Evolutionary conservation across 2,113 vertebrate species (phyloP).

Genomic region (Rhea pennata): DNA sequence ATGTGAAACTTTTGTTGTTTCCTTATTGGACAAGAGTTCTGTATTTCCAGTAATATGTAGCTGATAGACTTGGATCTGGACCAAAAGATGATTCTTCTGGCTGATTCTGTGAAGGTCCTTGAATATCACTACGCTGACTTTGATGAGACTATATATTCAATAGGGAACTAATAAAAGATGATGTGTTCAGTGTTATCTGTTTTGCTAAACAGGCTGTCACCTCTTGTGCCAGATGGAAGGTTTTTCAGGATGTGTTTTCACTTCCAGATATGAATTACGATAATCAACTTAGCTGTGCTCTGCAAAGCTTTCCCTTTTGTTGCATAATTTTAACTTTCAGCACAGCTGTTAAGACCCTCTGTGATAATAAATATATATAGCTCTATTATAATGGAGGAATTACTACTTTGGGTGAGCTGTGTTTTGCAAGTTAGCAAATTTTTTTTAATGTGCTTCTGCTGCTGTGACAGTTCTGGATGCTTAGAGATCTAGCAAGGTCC

Average conservation of each 20-base stretch:
- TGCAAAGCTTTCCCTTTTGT: slow-evolving; percentile 15
- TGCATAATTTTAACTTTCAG: slow-evolving; percentile 44
- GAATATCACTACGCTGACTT: background rate
- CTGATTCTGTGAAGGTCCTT: background rate
- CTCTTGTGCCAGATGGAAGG: background rate
- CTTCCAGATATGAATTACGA: slow-evolving; percentile 38
- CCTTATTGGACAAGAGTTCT: background rate
- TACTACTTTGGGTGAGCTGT: background rate
- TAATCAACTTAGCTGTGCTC: slow-evolving; percentile 23
- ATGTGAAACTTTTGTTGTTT: background rate
- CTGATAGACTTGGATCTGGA: background rate
- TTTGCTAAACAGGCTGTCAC: background rate
- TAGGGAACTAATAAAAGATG: background rate
- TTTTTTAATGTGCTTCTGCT: background rate
- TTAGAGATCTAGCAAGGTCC: background rate
- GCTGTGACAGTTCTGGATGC: background rate
- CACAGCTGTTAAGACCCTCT: slow-evolving; percentile 21
- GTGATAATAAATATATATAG: slow-evolving; percentile 37
- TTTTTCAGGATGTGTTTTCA: slow-evolving; percentile 32
- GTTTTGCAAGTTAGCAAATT: background rate
- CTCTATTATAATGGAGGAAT: slow-evolving; percentile 1
- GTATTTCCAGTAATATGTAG: background rate
- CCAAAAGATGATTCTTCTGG: background rate
- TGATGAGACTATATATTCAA: background rate
- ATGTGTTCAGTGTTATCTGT: background rate